phyloP scores from a whole-genome alignment of 2,113 vertebrate genomes.

The Pogonocichla stellata region DNA sequence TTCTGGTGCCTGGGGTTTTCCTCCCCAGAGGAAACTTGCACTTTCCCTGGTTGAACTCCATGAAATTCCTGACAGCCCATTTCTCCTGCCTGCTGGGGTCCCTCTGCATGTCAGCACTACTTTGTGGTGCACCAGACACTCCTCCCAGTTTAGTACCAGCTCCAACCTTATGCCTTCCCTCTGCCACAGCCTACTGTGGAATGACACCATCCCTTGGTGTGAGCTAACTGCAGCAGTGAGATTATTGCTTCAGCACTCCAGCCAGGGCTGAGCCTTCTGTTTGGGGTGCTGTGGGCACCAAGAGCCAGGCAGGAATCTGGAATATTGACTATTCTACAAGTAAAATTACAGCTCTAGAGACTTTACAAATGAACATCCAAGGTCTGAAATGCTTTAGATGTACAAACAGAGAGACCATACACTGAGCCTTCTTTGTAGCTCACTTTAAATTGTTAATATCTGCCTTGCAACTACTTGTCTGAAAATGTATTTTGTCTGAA shows the following conservation, averaged over 20 bases:
- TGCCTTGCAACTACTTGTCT: background rate
- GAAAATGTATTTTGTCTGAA: background rate
- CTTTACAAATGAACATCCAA: background rate
- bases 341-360: background rate
- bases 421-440: background rate
- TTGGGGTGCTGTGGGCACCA: background rate
- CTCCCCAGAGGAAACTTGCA: background rate
- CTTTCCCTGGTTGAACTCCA: background rate
- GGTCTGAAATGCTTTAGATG: background rate
- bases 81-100: background rate
- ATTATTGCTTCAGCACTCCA: background rate
- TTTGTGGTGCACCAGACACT: background rate
- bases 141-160: background rate
- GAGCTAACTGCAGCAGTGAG: background rate
- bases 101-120: background rate
- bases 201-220: accelerated
- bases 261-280: background rate
- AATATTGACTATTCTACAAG: background rate
- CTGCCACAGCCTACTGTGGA: accelerated
- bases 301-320: background rate
- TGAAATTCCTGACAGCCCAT: accelerated
- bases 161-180: background rate
- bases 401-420: background rate
- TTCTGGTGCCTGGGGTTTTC: background rate
- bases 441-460: background rate